These are phyloP conservation scores for Microctenopoma lineatum DNA, from an alignment of 2,797 vertebrate species.

Conservation along the genomic window DNA sequence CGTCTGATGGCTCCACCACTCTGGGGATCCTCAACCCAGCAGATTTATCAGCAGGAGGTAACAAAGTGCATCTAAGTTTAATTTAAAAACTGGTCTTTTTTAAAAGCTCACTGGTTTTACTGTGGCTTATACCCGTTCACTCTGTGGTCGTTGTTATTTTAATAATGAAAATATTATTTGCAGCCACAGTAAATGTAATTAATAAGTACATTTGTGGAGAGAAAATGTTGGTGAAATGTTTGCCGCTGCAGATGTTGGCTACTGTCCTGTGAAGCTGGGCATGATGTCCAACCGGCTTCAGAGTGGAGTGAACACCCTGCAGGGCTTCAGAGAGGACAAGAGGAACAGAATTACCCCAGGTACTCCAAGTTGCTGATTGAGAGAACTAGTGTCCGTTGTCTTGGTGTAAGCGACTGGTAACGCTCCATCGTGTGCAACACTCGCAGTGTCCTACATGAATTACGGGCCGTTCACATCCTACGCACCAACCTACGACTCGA, in stretches of 20 bases:
- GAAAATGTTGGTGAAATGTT: not conserved
- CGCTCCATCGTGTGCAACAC: not conserved
- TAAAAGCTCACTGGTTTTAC: too few relatives aligned
- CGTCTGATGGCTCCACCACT: constrained; percentile 93
- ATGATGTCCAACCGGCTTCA: constrained; percentile 94
- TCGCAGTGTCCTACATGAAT: constrained; percentile 93
- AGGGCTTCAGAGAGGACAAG: constrained; percentile 98
- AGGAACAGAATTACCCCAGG: constrained; percentile 95
- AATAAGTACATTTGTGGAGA: too few relatives aligned
- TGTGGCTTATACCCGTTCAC: too few relatives aligned
- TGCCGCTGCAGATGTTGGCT: constrained; percentile 86
- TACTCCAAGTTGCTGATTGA: constrained; percentile 43
- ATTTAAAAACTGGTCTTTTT: too few relatives aligned
- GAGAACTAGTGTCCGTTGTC: not conserved
- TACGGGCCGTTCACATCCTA: constrained; percentile 96
- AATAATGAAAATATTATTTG: too few relatives aligned
- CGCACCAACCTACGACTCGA: constrained; percentile 95
- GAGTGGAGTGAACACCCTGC: constrained; percentile 92
- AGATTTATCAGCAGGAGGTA: constrained; percentile 89
- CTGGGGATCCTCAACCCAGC: constrained; percentile 92
- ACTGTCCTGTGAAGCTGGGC: constrained; percentile 91
- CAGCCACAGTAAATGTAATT: not conserved
- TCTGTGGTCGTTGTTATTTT: too few relatives aligned
- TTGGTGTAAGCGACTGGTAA: not conserved
- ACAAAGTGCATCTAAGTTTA: constrained; percentile 10